Conservation (phyloP, 2,113 vertebrate species). For the Ptilorrhoa leucosticta region DNA sequence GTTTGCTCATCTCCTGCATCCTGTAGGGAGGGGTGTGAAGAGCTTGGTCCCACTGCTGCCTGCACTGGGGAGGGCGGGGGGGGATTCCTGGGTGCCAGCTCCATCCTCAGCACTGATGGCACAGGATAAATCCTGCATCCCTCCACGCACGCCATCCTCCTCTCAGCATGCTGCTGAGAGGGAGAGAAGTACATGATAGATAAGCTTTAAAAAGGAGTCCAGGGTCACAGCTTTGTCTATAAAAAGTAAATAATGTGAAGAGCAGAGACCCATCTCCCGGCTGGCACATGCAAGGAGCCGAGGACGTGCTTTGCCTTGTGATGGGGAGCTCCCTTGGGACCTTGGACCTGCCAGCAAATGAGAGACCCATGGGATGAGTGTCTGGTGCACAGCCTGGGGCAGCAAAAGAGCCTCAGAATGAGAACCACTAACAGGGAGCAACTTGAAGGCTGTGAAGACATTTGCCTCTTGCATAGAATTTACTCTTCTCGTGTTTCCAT, state of each 20-base stretch:
- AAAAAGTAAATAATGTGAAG: conserved; percentile 35
- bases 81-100: neutral
- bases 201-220: conserved; percentile 1
- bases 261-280: neutral
- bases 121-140: neutral
- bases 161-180: neutral
- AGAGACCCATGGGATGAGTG: neutral
- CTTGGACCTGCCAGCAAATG: neutral
- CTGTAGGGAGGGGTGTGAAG: accelerated
- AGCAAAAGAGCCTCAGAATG: accelerated
- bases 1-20: neutral
- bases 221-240: conserved; percentile 28
- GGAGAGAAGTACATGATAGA: neutral
- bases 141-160: neutral
- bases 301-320: neutral
- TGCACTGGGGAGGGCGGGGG: accelerated
- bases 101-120: neutral
- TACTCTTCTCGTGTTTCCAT: neutral
- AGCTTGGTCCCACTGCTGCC: neutral
- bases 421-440: neutral
- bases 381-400: neutral
- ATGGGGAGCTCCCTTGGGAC: neutral
- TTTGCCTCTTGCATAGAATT: neutral
- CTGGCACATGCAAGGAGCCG: neutral
- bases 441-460: neutral